These are phyloP conservation scores for Gerris lacustris DNA, from an alignment of 2,888 invertebrate genomes.

Conservation along the genomic window DNA sequence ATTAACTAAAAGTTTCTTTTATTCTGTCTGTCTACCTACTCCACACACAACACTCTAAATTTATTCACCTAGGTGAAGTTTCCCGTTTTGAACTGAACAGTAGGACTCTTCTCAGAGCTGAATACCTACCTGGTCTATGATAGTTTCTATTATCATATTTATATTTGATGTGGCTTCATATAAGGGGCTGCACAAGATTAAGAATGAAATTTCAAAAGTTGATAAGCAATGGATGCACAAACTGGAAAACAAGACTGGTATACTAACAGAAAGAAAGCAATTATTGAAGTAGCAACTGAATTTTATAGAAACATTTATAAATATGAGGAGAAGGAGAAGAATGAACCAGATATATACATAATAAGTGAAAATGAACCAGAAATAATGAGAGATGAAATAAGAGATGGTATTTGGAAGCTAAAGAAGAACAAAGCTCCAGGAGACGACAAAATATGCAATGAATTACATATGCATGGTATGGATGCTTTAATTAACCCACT, in stretches of 20 bases:
- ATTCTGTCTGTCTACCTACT: too few relatives aligned
- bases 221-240: slow-evolving; percentile 4
- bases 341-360: background rate
- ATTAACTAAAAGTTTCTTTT: too few relatives aligned
- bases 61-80: too few relatives aligned
- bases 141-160: too few relatives aligned
- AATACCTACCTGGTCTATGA: too few relatives aligned
- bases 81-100: too few relatives aligned
- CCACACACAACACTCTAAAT: too few relatives aligned
- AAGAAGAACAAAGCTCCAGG: slow-evolving; percentile 8
- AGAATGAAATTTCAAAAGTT: background rate
- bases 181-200: too few relatives aligned
- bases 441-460: slow-evolving; percentile 4
- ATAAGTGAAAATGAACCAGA: slow-evolving; percentile 3
- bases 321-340: background rate
- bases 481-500: background rate
- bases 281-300: slow-evolving; percentile 6
- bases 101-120: too few relatives aligned
- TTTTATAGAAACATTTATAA: background rate
- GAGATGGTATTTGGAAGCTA: background rate
- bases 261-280: background rate
- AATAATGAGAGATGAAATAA: slow-evolving; percentile 6
- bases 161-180: too few relatives aligned
- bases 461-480: background rate
- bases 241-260: background rate